Percentiles rank a stretch among this genome's conserved stretches.
These are phyloP conservation scores for Triplophysa rosa DNA, from an alignment of 2,113 vertebrate species.

Conservation along the genomic window DNA sequence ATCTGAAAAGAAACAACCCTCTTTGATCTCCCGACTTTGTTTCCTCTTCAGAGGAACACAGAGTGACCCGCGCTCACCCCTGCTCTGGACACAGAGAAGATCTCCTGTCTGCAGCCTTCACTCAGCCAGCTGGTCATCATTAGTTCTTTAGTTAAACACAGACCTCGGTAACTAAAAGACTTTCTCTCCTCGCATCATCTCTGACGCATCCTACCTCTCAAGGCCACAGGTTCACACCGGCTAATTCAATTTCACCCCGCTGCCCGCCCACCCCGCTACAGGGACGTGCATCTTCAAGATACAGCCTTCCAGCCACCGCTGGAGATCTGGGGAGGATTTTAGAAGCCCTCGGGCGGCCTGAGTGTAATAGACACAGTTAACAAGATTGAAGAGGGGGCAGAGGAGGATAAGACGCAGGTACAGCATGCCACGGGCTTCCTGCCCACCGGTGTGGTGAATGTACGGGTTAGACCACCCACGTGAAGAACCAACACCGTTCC, in stretches of 20 bases:
- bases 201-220: slow-evolving; percentile 26
- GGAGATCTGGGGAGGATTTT: slow-evolving; percentile 65
- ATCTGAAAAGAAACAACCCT: slow-evolving; percentile 59
- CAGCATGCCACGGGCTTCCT: slow-evolving; percentile 57
- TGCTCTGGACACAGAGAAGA: slow-evolving; percentile 68
- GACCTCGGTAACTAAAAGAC: slow-evolving; percentile 24
- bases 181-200: slow-evolving; percentile 60
- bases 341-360: slow-evolving; percentile 58
- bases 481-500: slow-evolving; percentile 24
- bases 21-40: slow-evolving; percentile 75
- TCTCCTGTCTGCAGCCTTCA: slow-evolving; percentile 65
- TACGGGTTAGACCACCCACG: slow-evolving; percentile 54
- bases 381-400: slow-evolving; percentile 62
- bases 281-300: slow-evolving; percentile 72
- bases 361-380: slow-evolving; percentile 79
- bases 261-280: slow-evolving; percentile 68
- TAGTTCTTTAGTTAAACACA: slow-evolving; percentile 42
- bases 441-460: slow-evolving; percentile 67
- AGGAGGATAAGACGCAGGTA: slow-evolving; percentile 41
- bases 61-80: slow-evolving; percentile 67
- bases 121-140: slow-evolving; percentile 60
- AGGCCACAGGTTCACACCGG: slow-evolving; percentile 61
- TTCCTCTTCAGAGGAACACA: slow-evolving; percentile 70
- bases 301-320: slow-evolving; percentile 62
- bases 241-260: slow-evolving; percentile 73